Evolutionary conservation across 2,888 invertebrate genomes (phyloP).

Genomic region (Plebejus anna): DNA sequence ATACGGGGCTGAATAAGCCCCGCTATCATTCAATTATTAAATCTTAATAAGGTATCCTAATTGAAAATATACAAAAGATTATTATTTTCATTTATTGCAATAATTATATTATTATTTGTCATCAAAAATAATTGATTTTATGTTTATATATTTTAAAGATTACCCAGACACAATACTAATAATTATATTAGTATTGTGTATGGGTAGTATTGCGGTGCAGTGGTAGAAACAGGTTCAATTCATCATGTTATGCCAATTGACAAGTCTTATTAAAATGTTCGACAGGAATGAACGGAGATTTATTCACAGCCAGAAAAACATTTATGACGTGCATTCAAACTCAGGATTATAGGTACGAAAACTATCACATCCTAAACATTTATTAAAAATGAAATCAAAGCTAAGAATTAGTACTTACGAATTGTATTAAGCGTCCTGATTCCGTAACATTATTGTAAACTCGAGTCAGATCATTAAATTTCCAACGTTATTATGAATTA

Average conservation of each 20-base stretch:
- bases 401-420: constrained; percentile 20
- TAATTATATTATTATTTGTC: too few species aligned
- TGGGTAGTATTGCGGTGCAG: too few species aligned
- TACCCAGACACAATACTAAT: background rate
- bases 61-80: too few species aligned
- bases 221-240: background rate
- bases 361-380: background rate
- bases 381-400: background rate
- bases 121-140: background rate
- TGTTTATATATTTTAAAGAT: background rate
- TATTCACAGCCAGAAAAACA: background rate
- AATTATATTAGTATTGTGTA: background rate
- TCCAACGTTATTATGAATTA: constrained; percentile 24
- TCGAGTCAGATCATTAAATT: constrained; percentile 19
- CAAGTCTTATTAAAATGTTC: background rate
- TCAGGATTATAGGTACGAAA: background rate
- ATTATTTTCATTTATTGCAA: too few species aligned
- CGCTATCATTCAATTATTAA: too few species aligned
- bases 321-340: background rate
- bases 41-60: too few species aligned
- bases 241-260: background rate
- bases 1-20: background rate
- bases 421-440: constrained; percentile 21
- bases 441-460: constrained; percentile 3
- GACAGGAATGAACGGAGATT: background rate